Percentiles rank a stretch among this genome's conserved stretches.
These are phyloP conservation scores for Diogma glabrata DNA, from an alignment of 2,888 invertebrate species.

Conservation along the genomic window DNA sequence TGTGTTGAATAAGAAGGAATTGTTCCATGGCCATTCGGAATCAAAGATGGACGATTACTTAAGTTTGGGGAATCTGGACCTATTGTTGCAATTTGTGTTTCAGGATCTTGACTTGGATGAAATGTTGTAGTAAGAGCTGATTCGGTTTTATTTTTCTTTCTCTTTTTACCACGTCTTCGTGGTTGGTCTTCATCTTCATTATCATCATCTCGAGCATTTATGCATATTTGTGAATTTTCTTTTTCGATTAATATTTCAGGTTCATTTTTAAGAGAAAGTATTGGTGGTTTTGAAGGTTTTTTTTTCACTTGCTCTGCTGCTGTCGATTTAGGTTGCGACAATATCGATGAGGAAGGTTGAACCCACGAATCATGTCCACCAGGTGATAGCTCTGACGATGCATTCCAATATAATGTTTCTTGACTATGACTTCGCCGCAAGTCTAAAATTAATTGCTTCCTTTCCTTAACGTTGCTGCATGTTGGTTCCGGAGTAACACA, in stretches of 20 bases:
- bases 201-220: conserved; percentile 30
- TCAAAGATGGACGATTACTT: conserved; percentile 52
- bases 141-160: conserved; percentile 33
- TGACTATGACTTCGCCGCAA: conserved; percentile 39
- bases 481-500: conserved; percentile 63
- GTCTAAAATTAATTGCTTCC: conserved; percentile 61
- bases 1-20: conserved; percentile 27
- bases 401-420: conserved; percentile 42
- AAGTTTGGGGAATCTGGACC: conserved; percentile 55
- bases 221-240: conserved; percentile 24
- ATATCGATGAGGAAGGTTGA: neutral
- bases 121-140: conserved; percentile 21
- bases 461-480: conserved; percentile 37
- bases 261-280: neutral
- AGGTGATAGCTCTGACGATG: conserved; percentile 37
- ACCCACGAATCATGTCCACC: conserved; percentile 13
- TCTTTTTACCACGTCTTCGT: conserved; percentile 46
- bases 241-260: neutral
- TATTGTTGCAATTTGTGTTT: conserved; percentile 55
- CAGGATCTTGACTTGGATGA: conserved; percentile 46
- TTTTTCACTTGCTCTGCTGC: neutral
- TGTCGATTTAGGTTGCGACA: neutral
- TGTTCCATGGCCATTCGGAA: conserved; percentile 36
- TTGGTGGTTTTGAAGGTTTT: neutral
- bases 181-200: conserved; percentile 31